Percentiles rank a stretch among this genome's conserved stretches.
These are phyloP conservation scores for Aquatica leii DNA, from an alignment of 2,888 invertebrate genomes.

Conservation along the genomic window DNA sequence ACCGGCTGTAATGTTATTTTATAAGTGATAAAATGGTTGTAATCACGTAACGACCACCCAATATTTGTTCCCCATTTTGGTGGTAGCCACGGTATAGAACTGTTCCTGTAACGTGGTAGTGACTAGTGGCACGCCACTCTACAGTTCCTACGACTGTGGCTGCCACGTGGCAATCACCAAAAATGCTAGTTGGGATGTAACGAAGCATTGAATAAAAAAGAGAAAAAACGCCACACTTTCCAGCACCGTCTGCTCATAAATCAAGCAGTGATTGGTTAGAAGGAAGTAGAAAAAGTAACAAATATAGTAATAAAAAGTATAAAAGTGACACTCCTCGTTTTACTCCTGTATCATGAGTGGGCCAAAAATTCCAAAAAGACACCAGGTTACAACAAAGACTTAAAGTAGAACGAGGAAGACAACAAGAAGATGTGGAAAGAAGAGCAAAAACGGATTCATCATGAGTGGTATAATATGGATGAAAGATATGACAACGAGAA, in stretches of 20 bases:
- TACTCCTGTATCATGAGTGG: slow-evolving; percentile 87
- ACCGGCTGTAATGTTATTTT: too few relatives aligned
- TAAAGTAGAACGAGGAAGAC: slow-evolving; percentile 72
- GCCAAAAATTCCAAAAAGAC: slow-evolving; percentile 71
- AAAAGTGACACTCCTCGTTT: slow-evolving; percentile 80
- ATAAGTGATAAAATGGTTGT: too few relatives aligned
- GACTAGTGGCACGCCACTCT: too few relatives aligned
- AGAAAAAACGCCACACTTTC: slow-evolving; percentile 83
- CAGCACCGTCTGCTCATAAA: slow-evolving; percentile 76
- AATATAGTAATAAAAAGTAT: slow-evolving; percentile 29
- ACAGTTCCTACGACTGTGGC: too few relatives aligned
- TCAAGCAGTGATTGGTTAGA: slow-evolving; percentile 55
- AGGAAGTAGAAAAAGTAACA: slow-evolving; percentile 46
- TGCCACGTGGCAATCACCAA: too few relatives aligned
- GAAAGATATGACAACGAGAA: slow-evolving; percentile 93
- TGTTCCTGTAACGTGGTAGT: too few relatives aligned
- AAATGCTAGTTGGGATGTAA: too few relatives aligned
- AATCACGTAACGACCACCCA: too few relatives aligned
- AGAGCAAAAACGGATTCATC: slow-evolving; percentile 87
- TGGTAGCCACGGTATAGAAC: too few relatives aligned
- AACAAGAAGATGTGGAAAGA: slow-evolving; percentile 89
- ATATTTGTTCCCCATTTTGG: too few relatives aligned
- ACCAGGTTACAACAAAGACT: slow-evolving; percentile 64
- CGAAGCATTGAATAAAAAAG: slow-evolving; percentile 50
- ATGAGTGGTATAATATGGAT: slow-evolving; percentile 97